Conservation (phyloP, 2,797 vertebrate species). For the Mormyrus hasselquistii region DNA sequence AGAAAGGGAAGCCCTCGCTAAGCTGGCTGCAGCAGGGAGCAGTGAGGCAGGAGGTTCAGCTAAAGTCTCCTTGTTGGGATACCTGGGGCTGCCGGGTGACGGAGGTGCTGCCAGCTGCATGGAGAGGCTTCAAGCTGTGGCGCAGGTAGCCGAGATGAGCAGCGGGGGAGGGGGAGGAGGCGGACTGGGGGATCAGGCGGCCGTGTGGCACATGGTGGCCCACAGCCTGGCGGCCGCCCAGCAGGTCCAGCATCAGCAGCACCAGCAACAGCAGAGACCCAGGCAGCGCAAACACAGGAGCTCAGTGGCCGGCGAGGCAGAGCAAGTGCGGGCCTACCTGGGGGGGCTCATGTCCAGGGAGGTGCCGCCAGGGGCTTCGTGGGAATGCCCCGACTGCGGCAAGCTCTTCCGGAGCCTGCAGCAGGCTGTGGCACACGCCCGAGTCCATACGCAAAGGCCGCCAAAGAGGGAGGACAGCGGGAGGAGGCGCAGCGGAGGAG, state of each 20-base stretch:
- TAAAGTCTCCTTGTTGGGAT: slow-evolving; percentile 72
- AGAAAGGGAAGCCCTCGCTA: slow-evolving; percentile 41
- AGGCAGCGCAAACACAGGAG: slow-evolving; percentile 47
- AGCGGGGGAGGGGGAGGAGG: slow-evolving; percentile 39
- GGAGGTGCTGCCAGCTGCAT: slow-evolving; percentile 70
- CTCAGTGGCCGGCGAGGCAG: slow-evolving; percentile 55
- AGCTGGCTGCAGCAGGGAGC: slow-evolving; percentile 38
- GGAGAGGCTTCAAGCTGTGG: slow-evolving; percentile 75
- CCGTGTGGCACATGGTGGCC: slow-evolving; percentile 70
- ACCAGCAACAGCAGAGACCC: slow-evolving; percentile 41
- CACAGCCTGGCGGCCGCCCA: slow-evolving; percentile 59
- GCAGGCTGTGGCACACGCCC: slow-evolving; percentile 68
- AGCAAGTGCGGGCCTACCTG: slow-evolving; percentile 61
- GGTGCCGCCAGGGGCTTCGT: slow-evolving; percentile 52
- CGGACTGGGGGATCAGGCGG: slow-evolving; percentile 59
- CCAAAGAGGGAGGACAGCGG: slow-evolving; percentile 37
- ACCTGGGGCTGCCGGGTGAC: slow-evolving; percentile 69
- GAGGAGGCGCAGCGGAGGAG: slow-evolving; percentile 38
- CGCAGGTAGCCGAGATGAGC: slow-evolving; percentile 70
- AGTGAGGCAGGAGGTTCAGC: slow-evolving; percentile 40
- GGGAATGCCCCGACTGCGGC: slow-evolving; percentile 73
- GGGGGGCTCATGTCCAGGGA: slow-evolving; percentile 55
- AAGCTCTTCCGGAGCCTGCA: slow-evolving; percentile 69
- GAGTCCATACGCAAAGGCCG: slow-evolving; percentile 61
- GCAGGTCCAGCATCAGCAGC: slow-evolving; percentile 51